phyloP scores from a whole-genome alignment of 2,888 invertebrate species.

The Agriopis leucophaearia region DNA sequence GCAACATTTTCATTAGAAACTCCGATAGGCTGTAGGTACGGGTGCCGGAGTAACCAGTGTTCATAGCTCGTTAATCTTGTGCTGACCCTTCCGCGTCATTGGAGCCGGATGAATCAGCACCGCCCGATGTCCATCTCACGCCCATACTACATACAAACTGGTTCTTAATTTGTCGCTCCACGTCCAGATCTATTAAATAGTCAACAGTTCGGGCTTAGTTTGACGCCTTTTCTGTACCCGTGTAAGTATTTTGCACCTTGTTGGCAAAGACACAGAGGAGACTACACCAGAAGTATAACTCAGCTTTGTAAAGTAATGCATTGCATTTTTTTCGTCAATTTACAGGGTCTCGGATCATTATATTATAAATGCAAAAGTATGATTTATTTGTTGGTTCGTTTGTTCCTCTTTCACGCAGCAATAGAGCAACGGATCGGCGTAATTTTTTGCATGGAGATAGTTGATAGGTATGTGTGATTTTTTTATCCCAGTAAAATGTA shows the following conservation, averaged over 20 bases:
- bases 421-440: too few species aligned
- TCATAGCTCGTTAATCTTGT: conserved; percentile 64
- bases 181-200: neutral
- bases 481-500: too few species aligned
- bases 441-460: too few species aligned
- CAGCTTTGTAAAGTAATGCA: neutral
- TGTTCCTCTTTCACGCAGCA: too few species aligned
- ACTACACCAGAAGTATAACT: neutral
- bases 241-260: neutral
- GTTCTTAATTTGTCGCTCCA: neutral
- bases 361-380: too few species aligned
- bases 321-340: too few species aligned
- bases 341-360: too few species aligned
- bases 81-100: conserved; percentile 69
- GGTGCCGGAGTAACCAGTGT: conserved; percentile 20
- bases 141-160: neutral
- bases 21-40: conserved; percentile 2
- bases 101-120: conserved; percentile 60
- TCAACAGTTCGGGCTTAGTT: too few species aligned
- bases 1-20: conserved; percentile 16
- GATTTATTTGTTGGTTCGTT: too few species aligned
- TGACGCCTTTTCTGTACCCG: conserved; percentile 1
- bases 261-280: neutral
- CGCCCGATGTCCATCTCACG: conserved; percentile 15
- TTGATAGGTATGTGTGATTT: too few species aligned